Percentiles rank a stretch among this genome's conserved stretches.
These are phyloP conservation scores for Drosophila suboccidentalis DNA, from an alignment of 2,888 invertebrate genomes.

Conservation along the genomic window DNA sequence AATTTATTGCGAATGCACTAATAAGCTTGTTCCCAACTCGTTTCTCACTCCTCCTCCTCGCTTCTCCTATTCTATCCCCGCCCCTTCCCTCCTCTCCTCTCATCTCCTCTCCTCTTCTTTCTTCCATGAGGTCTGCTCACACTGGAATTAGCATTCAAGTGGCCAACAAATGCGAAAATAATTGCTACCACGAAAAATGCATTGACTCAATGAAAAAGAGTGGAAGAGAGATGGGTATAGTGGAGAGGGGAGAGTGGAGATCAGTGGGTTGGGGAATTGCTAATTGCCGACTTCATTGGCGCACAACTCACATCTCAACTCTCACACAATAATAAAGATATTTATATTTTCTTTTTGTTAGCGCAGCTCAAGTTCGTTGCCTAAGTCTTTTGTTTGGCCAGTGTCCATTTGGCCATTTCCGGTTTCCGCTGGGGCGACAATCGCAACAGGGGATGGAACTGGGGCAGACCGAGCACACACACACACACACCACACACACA, in stretches of 20 bases:
- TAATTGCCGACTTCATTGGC: conserved; percentile 73
- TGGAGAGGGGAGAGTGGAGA: background rate
- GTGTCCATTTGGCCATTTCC: conserved; percentile 69
- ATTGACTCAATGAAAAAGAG: conserved; percentile 13
- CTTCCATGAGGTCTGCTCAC: background rate
- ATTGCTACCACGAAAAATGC: conserved; percentile 82
- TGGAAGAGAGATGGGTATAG: background rate
- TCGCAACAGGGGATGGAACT: conserved; percentile 21
- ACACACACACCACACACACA: conserved; percentile 1
- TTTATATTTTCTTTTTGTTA: conserved; percentile 16
- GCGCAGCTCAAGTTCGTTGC: conserved; percentile 44
- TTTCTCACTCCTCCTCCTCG: background rate
- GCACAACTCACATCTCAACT: conserved; percentile 25
- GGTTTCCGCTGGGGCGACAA: conserved; percentile 63
- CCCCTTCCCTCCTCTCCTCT: background rate
- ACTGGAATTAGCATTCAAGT: conserved; percentile 79
- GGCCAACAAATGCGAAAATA: conserved; percentile 85
- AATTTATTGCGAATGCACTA: conserved; percentile 78
- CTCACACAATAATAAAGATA: conserved; percentile 54
- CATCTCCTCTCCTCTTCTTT: background rate
- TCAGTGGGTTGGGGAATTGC: conserved; percentile 20
- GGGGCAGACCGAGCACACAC: conserved; percentile 32
- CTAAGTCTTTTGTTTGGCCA: conserved; percentile 49
- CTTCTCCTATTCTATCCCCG: background rate
- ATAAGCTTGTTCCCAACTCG: conserved; percentile 70